Percentiles rank a stretch among this genome's conserved stretches.
Conservation (phyloP, 2,113 vertebrate genomes). For the Centropus unirufus region DNA sequence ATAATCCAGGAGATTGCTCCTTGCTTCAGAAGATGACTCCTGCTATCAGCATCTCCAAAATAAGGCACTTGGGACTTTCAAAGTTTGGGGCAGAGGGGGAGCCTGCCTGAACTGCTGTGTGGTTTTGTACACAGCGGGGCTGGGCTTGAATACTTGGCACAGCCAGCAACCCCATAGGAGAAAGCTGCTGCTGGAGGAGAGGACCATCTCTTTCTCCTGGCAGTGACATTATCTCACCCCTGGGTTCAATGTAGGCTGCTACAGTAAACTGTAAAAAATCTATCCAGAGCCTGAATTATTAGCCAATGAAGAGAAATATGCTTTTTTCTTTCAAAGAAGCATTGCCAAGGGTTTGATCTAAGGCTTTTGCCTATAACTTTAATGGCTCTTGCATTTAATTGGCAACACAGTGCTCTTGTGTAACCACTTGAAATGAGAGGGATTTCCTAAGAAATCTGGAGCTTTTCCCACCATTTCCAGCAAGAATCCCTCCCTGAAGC, state of each 20-base stretch:
- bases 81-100: background rate
- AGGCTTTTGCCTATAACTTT: background rate
- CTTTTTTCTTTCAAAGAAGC: background rate
- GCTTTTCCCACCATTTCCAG: background rate
- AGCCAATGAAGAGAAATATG: background rate
- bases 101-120: background rate
- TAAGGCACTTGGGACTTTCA: background rate
- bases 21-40: background rate
- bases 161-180: background rate
- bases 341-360: background rate
- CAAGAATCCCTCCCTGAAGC: background rate
- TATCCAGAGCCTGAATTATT: background rate
- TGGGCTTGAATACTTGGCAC: background rate
- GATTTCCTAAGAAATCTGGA: background rate
- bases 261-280: background rate
- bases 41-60: background rate
- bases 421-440: background rate
- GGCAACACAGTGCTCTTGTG: background rate
- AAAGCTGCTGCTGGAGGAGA: background rate
- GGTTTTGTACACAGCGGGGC: background rate
- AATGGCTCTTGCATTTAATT: background rate
- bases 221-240: accelerated
- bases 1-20: background rate
- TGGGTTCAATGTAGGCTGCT: background rate
- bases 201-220: accelerated